phyloP scores from a whole-genome alignment of 2,113 vertebrate genomes.

The Axis porcinus region DNA sequence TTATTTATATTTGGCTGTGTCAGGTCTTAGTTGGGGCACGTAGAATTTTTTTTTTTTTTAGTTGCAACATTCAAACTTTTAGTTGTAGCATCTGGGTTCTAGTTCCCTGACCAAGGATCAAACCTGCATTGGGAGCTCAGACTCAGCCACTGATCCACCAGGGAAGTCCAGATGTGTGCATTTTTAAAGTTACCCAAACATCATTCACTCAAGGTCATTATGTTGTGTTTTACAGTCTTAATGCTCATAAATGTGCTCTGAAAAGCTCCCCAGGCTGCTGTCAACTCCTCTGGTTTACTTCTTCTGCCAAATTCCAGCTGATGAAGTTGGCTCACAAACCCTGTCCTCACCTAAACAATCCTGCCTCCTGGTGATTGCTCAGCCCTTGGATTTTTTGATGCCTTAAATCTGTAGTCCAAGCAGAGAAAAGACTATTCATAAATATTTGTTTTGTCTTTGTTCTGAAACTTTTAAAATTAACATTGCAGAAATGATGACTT shows the following conservation, averaged over 20 bases:
- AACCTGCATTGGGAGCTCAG: not conserved
- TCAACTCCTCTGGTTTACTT: not conserved
- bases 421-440: not conserved
- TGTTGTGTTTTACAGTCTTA: accelerated
- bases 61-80: not conserved
- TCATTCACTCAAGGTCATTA: accelerated
- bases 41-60: not conserved
- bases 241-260: not conserved
- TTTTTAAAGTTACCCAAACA: not conserved
- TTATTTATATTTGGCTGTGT: not conserved
- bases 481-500: not conserved
- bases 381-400: accelerated
- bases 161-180: not conserved
- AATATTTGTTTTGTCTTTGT: not conserved
- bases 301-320: not conserved
- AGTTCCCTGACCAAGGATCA: not conserved
- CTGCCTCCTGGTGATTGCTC: accelerated
- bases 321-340: not conserved
- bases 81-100: not conserved
- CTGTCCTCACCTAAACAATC: not conserved
- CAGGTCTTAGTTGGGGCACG: not conserved
- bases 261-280: not conserved
- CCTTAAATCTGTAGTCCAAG: not conserved
- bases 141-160: not conserved
- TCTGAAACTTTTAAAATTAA: not conserved